Conservation (phyloP, 2,797 vertebrate species). For the Tolypeutes matacus region DNA sequence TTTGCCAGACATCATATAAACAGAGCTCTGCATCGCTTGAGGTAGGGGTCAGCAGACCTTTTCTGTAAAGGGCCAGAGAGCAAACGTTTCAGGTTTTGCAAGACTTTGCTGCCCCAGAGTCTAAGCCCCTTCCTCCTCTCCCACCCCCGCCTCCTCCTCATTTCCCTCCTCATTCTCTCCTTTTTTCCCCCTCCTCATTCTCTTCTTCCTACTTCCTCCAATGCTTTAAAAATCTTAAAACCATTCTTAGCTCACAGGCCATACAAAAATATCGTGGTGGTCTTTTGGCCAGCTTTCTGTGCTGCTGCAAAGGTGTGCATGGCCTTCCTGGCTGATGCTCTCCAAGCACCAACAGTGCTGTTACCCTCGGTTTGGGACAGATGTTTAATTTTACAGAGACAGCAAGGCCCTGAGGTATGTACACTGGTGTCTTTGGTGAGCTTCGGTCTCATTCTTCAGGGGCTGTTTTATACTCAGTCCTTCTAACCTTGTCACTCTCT, state of each 20-base stretch:
- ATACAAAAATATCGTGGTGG: no score
- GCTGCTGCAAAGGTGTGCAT: no score
- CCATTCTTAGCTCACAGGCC: not conserved
- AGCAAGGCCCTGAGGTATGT: no score
- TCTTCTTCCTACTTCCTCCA: not conserved
- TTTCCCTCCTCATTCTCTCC: no score
- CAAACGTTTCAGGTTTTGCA: not conserved
- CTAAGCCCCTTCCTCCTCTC: not conserved
- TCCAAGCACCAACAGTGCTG: no score
- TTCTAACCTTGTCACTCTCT: not conserved
- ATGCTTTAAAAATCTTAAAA: not conserved
- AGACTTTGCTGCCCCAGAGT: not conserved
- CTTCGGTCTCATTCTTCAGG: not conserved
- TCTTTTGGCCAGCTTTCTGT: no score
- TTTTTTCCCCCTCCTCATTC: not conserved
- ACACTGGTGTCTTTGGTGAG: not conserved
- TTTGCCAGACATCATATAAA: accelerated
- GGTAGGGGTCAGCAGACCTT: no score
- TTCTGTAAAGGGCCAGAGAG: not conserved
- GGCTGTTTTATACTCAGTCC: not conserved
- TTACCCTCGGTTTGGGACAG: no score
- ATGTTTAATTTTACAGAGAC: accelerated
- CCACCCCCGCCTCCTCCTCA: not conserved
- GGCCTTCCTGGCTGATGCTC: no score
- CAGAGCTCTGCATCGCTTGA: no score